Conservation (phyloP, 1,140 invertebrate genomes). For the Aethina tumida region DNA sequence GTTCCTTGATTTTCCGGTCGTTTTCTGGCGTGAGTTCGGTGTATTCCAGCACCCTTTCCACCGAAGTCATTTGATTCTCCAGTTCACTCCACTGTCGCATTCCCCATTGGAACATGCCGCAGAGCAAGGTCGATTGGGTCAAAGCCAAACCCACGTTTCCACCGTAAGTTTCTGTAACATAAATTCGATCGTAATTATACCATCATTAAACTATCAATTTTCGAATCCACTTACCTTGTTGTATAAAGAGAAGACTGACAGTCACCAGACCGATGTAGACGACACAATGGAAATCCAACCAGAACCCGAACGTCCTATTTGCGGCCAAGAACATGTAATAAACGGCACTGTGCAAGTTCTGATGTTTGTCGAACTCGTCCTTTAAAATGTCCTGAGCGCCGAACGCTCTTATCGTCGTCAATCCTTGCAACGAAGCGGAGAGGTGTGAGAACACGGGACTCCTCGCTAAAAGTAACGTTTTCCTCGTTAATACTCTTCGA, state of each 20-base stretch:
- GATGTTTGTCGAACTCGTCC: conserved; percentile 54
- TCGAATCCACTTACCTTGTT: conserved; percentile 31
- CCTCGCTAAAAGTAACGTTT: conserved; percentile 40
- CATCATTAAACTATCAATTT: conserved; percentile 2
- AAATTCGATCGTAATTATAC: conserved; percentile 4
- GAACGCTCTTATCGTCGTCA: conserved; percentile 71
- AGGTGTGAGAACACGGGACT: conserved; percentile 79
- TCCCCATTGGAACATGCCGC: conserved; percentile 62
- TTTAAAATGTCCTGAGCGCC: conserved; percentile 54
- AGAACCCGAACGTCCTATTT: conserved; percentile 46
- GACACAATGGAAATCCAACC: conserved; percentile 58
- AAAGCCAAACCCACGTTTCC: conserved; percentile 47
- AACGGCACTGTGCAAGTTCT: conserved; percentile 48
- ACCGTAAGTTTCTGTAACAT: conserved; percentile 35
- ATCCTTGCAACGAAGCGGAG: conserved; percentile 63
- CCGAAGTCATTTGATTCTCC: conserved; percentile 57
- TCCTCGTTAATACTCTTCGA: not conserved
- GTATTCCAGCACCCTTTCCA: conserved; percentile 46
- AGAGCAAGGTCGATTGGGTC: conserved; percentile 43
- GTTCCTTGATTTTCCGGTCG: conserved; percentile 33
- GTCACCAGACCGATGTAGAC: conserved; percentile 49
- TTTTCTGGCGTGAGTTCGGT: conserved; percentile 22
- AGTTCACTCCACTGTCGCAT: conserved; percentile 63
- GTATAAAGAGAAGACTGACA: conserved; percentile 42
- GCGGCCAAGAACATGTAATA: conserved; percentile 56